phyloP scores from a whole-genome alignment of 2,797 vertebrate species.

The Helarctos malayanus region DNA sequence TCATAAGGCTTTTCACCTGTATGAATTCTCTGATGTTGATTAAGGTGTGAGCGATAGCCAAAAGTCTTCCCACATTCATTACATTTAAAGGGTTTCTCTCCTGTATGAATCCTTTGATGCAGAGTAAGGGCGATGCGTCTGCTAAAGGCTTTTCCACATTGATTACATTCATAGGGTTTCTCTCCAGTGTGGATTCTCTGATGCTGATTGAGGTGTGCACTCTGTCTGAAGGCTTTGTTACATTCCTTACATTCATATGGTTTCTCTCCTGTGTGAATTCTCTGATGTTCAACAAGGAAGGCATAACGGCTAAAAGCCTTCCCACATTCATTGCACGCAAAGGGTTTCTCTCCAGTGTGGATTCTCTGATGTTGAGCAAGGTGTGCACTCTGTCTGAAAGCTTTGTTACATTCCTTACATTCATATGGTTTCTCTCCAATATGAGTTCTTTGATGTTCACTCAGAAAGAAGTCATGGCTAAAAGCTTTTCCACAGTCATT shows the following conservation, averaged over 20 bases:
- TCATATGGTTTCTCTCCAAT: constrained; percentile 77
- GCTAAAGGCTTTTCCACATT: constrained; percentile 84
- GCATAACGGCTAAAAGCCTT: constrained; percentile 81
- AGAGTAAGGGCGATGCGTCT: constrained; percentile 75
- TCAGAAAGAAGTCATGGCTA: constrained; percentile 73
- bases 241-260: constrained; percentile 83
- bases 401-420: constrained; percentile 81
- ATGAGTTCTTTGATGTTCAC: constrained; percentile 73
- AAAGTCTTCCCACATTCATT: constrained; percentile 78
- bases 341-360: constrained; percentile 82
- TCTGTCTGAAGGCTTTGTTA: constrained; percentile 81
- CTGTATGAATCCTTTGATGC: constrained; percentile 75
- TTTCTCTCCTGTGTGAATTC: constrained; percentile 80
- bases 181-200: constrained; percentile 84
- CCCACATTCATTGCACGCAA: constrained; percentile 76
- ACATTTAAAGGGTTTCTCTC: constrained; percentile 81
- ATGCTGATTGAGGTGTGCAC: constrained; percentile 81
- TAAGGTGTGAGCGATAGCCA: constrained; percentile 77
- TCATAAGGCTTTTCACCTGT: constrained; percentile 81
- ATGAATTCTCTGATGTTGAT: constrained; percentile 81
- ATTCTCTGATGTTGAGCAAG: constrained; percentile 80
- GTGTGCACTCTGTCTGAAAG: constrained; percentile 80
- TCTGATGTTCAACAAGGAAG: constrained; percentile 79
- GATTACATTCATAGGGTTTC: constrained; percentile 78
- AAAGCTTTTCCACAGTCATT: constrained; percentile 74